Evolutionary conservation across 1,140 invertebrate species (phyloP), one percentile per base, ranked within the genome.

Genomic region (Monomorium pharaonis): DNA sequence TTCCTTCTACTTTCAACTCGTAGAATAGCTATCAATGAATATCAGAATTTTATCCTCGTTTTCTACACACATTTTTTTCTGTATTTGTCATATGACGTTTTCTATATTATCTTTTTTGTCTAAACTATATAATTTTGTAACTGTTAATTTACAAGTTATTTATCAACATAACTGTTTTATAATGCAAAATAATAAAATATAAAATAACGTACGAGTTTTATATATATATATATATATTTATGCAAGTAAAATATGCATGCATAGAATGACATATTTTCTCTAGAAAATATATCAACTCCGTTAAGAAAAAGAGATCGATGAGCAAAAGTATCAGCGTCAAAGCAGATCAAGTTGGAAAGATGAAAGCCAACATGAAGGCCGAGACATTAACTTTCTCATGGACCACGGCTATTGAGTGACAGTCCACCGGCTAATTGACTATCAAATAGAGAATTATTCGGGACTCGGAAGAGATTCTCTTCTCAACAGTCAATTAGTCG

Each of bases 301-400:
- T 47, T 0, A 24, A 75, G 37, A 54, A 75, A 58, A 75, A 24
- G 14, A 33, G 10, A 60, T 30, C 21, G 27, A 49, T 18, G 14
- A 72, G 21, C 21, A 47, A 33, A 75, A 14, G 14, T 1, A 56
- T 56, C 30, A 51, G 14, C 30, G 7, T 37, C 27, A 58, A 70
- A 70, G 24, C 72, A 75, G 33, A 75, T 51, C 72, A 16, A 75
- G 7, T 27, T 42, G 27, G n/a, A 44, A 30, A 47, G 42, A 77
- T 67, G 44, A 67, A 37, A 80, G 44, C 3, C 24, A 54, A 80
- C n/a, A 49, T n/a, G 16, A 80, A 80, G 33, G 10, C 10, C 16
- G 16, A 67, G 16, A 69, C 18, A 54, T 80, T 56, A 80, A 80
- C 47, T 80, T 80, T 70, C 63, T 21, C 33, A 27, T 24, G 21